These are phyloP conservation scores for Paramisgurnus dabryanus DNA, from an alignment of 2,113 vertebrate species.

Conservation along the genomic window DNA sequence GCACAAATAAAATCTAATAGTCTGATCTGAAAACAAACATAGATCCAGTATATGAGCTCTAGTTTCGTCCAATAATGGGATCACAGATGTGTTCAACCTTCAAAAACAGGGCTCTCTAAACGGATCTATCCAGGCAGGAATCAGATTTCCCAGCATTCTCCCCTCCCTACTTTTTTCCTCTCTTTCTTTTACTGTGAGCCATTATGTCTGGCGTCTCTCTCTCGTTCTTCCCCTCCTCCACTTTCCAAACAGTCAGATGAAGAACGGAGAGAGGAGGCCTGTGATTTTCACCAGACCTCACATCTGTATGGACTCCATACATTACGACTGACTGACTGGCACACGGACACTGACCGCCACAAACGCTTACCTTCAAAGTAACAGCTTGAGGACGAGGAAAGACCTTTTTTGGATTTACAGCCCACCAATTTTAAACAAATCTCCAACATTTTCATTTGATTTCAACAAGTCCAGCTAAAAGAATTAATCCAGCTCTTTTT, in stretches of 20 bases:
- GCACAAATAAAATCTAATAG: too few relatives aligned
- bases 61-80: too few relatives aligned
- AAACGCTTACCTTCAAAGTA: constrained; percentile 91
- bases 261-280: constrained; percentile 53
- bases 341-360: constrained; percentile 2
- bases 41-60: too few relatives aligned
- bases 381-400: constrained; percentile 96
- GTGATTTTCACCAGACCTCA: constrained; percentile 6
- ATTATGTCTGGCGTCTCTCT: constrained; percentile 74
- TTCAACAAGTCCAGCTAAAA: constrained; percentile 63
- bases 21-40: too few relatives aligned
- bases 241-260: constrained; percentile 63
- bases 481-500: constrained; percentile 53
- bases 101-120: not conserved
- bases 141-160: constrained; percentile 78
- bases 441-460: constrained; percentile 98
- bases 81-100: not conserved
- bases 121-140: constrained; percentile 60
- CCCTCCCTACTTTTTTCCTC: constrained; percentile 69
- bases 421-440: constrained; percentile 99
- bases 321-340: constrained; percentile 9
- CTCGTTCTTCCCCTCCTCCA: constrained; percentile 66
- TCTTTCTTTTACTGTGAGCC: constrained; percentile 71
- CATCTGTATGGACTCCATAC: not conserved
- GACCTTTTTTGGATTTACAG: constrained; percentile 98